Percentiles rank a stretch among this genome's conserved stretches.
Evolutionary conservation across 2,797 vertebrate species (phyloP).

Genomic region (Pyrocephalus nanus): DNA sequence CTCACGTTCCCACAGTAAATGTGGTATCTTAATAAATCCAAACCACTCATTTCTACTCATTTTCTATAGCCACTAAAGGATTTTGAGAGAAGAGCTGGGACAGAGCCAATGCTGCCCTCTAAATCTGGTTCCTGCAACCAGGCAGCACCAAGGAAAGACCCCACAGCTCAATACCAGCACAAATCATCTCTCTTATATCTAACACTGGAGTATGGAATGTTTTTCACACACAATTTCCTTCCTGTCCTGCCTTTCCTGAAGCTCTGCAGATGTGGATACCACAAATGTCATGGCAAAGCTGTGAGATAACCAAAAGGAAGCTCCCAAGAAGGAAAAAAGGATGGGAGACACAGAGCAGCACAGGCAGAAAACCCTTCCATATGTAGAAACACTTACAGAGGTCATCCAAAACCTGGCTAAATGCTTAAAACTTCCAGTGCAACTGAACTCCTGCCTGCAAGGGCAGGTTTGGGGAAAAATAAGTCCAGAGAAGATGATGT

Average conservation of each 20-base stretch:
- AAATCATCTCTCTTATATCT: neutral
- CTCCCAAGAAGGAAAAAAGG: neutral
- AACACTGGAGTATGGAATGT: rapidly evolving
- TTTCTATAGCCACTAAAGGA: neutral
- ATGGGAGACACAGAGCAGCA: neutral
- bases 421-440: neutral
- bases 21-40: rapidly evolving
- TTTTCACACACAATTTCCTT: neutral
- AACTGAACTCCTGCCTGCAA: neutral
- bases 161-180: rapidly evolving
- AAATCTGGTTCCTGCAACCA: neutral
- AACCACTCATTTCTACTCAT: neutral
- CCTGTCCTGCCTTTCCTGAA: neutral
- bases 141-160: neutral
- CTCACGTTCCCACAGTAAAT: rapidly evolving
- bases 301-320: neutral
- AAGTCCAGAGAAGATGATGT: neutral
- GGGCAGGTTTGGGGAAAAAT: neutral
- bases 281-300: rapidly evolving
- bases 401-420: neutral
- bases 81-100: neutral
- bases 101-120: slow-evolving; percentile 1
- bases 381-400: neutral
- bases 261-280: neutral
- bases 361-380: neutral